Percentiles rank a stretch among this genome's conserved stretches.
These are phyloP conservation scores for Drosophila neonasuta DNA, from an alignment of 2,888 invertebrate species.

Conservation along the genomic window DNA sequence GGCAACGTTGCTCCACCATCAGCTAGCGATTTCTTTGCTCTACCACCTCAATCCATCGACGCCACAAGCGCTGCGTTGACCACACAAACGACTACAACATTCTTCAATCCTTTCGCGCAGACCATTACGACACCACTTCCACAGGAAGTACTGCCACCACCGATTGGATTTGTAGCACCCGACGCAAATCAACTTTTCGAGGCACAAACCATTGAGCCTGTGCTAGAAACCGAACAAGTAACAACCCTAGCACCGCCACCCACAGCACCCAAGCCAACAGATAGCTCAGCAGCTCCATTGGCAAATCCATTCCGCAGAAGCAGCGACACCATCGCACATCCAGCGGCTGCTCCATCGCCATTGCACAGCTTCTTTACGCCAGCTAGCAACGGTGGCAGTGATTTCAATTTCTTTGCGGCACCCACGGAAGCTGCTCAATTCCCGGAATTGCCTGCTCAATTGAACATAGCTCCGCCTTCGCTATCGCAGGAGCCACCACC, in stretches of 20 bases:
- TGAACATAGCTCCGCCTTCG: conserved; percentile 37
- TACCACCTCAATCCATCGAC: background rate
- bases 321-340: conserved; percentile 28
- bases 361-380: conserved; percentile 67
- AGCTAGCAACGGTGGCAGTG: conserved; percentile 19
- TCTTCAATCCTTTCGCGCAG: conserved; percentile 64
- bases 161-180: conserved; percentile 57
- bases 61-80: conserved; percentile 37
- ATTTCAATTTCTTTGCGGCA: conserved; percentile 48
- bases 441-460: conserved; percentile 52
- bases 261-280: conserved; percentile 1
- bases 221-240: conserved; percentile 29
- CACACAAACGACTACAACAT: conserved; percentile 54
- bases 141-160: conserved; percentile 51
- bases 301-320: conserved; percentile 45
- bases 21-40: conserved; percentile 28
- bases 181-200: conserved; percentile 13
- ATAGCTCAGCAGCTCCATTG: conserved; percentile 8
- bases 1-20: background rate
- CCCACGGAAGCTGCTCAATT: conserved; percentile 24
- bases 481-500: conserved; percentile 21
- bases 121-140: conserved; percentile 52
- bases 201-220: conserved; percentile 56
- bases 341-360: conserved; percentile 44
- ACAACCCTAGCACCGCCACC: conserved; percentile 18